Conservation (phyloP, 1,140 invertebrate species). For the Pemphigus obesinymphae region DNA sequence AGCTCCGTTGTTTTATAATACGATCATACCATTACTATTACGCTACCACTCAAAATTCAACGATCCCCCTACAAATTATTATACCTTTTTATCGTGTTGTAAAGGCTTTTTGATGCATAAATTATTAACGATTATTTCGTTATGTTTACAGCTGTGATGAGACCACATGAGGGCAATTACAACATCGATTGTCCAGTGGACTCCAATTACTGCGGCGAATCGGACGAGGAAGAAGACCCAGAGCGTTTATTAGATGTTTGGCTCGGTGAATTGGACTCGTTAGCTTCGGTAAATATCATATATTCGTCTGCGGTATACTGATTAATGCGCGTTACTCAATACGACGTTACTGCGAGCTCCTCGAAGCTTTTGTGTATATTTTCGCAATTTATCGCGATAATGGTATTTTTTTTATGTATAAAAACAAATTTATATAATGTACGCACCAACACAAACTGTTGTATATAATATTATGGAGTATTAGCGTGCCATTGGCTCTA, state of each 20-base stretch:
- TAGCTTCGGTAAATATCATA: slow-evolving; percentile 59
- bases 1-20: not conserved
- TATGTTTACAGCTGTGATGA: slow-evolving; percentile 27
- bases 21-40: not conserved
- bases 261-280: slow-evolving; percentile 61
- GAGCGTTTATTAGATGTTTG: slow-evolving; percentile 62
- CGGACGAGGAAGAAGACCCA: slow-evolving; percentile 54
- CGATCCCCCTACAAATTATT: not conserved
- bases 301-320: too few relatives aligned
- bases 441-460: too few relatives aligned
- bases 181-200: slow-evolving; percentile 32
- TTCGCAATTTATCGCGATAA: too few relatives aligned
- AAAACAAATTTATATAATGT: too few relatives aligned
- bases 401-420: too few relatives aligned
- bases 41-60: not conserved
- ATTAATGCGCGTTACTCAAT: too few relatives aligned
- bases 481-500: not conserved
- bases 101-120: too few relatives aligned
- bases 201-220: slow-evolving; percentile 44
- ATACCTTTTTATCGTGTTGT: not conserved
- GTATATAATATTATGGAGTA: not conserved
- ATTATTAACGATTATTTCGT: not conserved
- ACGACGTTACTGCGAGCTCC: too few relatives aligned
- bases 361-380: too few relatives aligned
- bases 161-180: slow-evolving; percentile 39